Evolutionary conservation across 1,140 invertebrate species (phyloP), one percentile per base, ranked within the genome.

Genomic region (Dreissena polymorpha): DNA sequence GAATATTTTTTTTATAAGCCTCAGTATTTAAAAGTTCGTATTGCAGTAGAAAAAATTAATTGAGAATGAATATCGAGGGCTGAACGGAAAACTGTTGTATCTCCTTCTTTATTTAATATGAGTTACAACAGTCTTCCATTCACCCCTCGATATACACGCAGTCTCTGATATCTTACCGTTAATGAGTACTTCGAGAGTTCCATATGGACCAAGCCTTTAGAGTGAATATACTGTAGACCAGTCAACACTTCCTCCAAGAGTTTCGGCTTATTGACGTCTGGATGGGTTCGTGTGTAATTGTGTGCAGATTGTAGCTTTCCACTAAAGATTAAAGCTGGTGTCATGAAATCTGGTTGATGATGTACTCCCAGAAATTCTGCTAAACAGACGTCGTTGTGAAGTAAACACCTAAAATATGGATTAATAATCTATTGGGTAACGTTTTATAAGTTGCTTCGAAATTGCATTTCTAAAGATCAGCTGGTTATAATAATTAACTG

Each of bases 191-290:
- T 70, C 16, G 27, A 70, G 51, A 83, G 39, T 10, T 83, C 81
- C 81, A 83, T 83, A 53, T 83, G 81, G 12, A 83, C 81, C 21
- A 83, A 39, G 6, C 81, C 81, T 53, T 83, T 83, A 21, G 73
- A 77, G 68, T 83, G 81, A 57, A 90, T 71, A 72, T 86, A 88
- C 10, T 87, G 70, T 13, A 90, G 71, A 5, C 87, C 89, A 0
- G 76, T 21, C 0, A 84, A 16, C 8, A 83, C 68, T 6, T 83
- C 84, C 50, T 76, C 60, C 25, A 89, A 50, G 0, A 88, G 16
- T n/a, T 73, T 64, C 0, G 68, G 69, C 10, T 79, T 67, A 63
- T 75, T 78, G 5, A 84, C 63, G 12, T 77, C 51, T 16, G 73
- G 57, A 14, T 49, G 25, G 23, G 64, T 78, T 14, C 49, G 27